Evolutionary conservation across 1,140 invertebrate species (phyloP).

Genomic region (Drosophila murphyi): DNA sequence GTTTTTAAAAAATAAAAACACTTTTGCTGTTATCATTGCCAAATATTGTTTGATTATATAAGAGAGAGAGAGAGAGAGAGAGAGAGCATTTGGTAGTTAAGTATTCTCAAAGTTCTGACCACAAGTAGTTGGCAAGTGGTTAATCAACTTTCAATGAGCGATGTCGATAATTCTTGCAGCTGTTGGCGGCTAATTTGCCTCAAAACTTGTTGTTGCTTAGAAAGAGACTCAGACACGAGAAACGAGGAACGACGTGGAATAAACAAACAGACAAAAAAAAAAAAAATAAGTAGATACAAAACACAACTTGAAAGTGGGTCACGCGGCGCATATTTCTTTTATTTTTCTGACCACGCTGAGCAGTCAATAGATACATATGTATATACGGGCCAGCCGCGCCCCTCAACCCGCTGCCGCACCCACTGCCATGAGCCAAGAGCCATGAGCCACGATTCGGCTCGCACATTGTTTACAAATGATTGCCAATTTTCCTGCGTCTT

Average conservation of each 20-base stretch:
- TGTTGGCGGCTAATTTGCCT: slow-evolving; percentile 71
- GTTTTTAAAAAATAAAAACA: slow-evolving; percentile 14
- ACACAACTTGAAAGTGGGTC: slow-evolving; percentile 75
- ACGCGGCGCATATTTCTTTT: slow-evolving; percentile 73
- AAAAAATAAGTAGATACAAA: slow-evolving; percentile 51
- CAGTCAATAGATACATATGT: slow-evolving; percentile 53
- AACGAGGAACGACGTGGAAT: slow-evolving; percentile 4
- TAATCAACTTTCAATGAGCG: slow-evolving; percentile 75
- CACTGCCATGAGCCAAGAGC: neutral
- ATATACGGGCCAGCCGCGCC: slow-evolving; percentile 14
- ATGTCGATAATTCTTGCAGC: slow-evolving; percentile 60
- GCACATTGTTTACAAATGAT: slow-evolving; percentile 79
- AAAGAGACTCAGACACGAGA: slow-evolving; percentile 56
- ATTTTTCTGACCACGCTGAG: slow-evolving; percentile 52
- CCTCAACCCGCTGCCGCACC: slow-evolving; percentile 12
- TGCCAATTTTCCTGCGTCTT: slow-evolving; percentile 67
- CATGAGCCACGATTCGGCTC: slow-evolving; percentile 25
- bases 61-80: slow-evolving; percentile 2
- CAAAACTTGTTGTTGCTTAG: slow-evolving; percentile 65
- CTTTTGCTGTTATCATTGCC: slow-evolving; percentile 33
- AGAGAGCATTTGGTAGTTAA: slow-evolving; percentile 39
- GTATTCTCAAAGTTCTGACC: slow-evolving; percentile 25
- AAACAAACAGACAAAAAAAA: slow-evolving; percentile 24
- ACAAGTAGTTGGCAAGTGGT: slow-evolving; percentile 74
- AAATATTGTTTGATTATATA: slow-evolving; percentile 39